A percentile compares a stretch with the other conserved stretches of the same genome.
Evolutionary conservation across 2,797 vertebrate species (phyloP).

Genomic region (Mus spretus): DNA sequence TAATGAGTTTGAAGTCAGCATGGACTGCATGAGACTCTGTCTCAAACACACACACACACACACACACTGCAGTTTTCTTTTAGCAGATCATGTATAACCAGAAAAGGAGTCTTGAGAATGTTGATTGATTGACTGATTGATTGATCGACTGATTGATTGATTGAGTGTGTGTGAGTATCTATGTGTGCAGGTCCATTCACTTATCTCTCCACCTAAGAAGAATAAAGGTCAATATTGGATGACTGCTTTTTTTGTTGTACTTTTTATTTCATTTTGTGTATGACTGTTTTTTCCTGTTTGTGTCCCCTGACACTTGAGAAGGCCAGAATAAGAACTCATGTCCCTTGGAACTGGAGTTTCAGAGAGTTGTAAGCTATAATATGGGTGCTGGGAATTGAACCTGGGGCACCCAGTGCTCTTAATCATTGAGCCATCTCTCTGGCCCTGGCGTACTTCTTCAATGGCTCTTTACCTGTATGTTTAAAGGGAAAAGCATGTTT

Average conservation of each 20-base stretch:
- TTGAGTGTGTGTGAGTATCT: neutral
- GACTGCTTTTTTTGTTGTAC: neutral
- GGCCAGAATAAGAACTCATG: neutral
- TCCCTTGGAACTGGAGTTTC: neutral
- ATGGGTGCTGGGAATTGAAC: neutral
- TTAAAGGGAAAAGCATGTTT: conserved; percentile 14
- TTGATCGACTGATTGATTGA: neutral
- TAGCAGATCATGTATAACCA: neutral
- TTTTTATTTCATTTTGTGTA: neutral
- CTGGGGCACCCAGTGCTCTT: neutral
- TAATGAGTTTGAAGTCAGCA: neutral
- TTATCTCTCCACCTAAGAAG: neutral
- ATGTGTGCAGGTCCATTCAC: neutral
- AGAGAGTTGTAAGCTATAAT: neutral
- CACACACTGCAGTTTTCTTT: neutral
- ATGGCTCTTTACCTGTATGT: neutral
- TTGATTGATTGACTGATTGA: neutral
- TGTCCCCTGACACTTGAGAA: neutral
- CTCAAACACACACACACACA: neutral
- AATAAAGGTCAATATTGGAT: neutral
- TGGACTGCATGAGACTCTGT: neutral
- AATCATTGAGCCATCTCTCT: neutral
- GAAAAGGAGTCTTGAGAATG: neutral
- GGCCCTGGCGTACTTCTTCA: neutral
- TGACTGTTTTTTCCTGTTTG: neutral